Evolutionary conservation across 2,113 vertebrate genomes (phyloP).

Genomic region (Burhinus oedicnemus): DNA sequence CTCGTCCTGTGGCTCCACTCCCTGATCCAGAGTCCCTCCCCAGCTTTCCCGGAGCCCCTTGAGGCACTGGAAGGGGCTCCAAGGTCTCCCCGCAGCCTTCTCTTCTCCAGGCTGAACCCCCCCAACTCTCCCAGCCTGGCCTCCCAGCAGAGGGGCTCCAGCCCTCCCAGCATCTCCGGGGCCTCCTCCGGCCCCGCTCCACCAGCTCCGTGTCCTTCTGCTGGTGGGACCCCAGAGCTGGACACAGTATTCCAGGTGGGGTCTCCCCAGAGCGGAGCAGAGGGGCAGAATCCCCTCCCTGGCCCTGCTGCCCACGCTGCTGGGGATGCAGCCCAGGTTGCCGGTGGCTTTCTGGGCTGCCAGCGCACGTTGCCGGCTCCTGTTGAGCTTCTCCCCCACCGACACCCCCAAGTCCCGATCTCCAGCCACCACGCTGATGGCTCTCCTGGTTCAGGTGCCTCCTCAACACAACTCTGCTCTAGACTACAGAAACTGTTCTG

Average conservation of each 20-base stretch:
- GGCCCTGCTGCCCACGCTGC: too few species aligned
- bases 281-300: not conserved
- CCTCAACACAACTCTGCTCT: not conserved
- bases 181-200: too few species aligned
- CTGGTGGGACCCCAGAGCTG: not conserved
- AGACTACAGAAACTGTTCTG: not conserved
- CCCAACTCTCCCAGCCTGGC: too few species aligned
- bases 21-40: too few species aligned
- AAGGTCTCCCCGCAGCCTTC: too few species aligned
- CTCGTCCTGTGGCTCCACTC: too few species aligned
- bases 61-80: too few species aligned
- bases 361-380: accelerated
- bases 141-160: too few species aligned
- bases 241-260: not conserved
- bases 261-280: too few species aligned
- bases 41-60: too few species aligned
- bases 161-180: too few species aligned
- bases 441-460: accelerated
- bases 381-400: not conserved
- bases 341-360: not conserved
- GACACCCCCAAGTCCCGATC: not conserved
- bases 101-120: too few species aligned
- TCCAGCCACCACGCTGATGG: accelerated
- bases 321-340: not conserved
- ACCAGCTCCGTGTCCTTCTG: not conserved